Evolutionary conservation across 2,113 vertebrate genomes (phyloP), one percentile per base, ranked within the genome.

Genomic region (Stigmatopora argus): DNA sequence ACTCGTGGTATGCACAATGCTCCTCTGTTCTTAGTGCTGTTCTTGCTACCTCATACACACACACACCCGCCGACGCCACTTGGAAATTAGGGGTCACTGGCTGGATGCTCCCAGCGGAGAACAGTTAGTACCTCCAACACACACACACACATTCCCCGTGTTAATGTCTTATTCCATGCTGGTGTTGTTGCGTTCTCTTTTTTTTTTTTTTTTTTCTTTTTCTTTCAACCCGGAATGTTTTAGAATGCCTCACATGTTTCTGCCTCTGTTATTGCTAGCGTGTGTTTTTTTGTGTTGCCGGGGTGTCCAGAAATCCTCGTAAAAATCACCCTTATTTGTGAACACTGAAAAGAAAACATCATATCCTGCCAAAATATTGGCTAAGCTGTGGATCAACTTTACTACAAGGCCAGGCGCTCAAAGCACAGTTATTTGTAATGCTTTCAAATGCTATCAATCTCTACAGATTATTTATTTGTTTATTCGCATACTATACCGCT

Each of bases 1-100:
- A 41, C 75, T 75, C 48, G 0, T 35, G 64, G 64, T 52, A 59
- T 62, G 64, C 72, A 90, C 86, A 90, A 87, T 80, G 83, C 83
- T 81, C 77, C 75, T 86, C 87, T 91, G 87, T 91, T 87, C 85
- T 80, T 75, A 65, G 78, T 83, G 83, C 65, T 76, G 77, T 62
- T 68, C 76, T 31, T 31, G 26, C 75, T 62, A 67, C 73, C 76
- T 76, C 74, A 65, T 72, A 73, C 72, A 62, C 56, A 67, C 55
- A 81, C 87, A 78, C 87, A 85, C 23, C 14, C 55, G 26, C 15
- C 55, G 31, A 57, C 53, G 26, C 21, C 14, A 85, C 88, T 82
- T 85, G 89, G 81, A 68, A 81, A 86, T 75, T 84, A 83, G 81
- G 87, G 89, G 88, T 91, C 88, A 85, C 73, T 84, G 85, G 85